Evolutionary conservation across 2,888 invertebrate species (phyloP), one percentile per base, ranked within the genome.

Genomic region (Perdita meconis): DNA sequence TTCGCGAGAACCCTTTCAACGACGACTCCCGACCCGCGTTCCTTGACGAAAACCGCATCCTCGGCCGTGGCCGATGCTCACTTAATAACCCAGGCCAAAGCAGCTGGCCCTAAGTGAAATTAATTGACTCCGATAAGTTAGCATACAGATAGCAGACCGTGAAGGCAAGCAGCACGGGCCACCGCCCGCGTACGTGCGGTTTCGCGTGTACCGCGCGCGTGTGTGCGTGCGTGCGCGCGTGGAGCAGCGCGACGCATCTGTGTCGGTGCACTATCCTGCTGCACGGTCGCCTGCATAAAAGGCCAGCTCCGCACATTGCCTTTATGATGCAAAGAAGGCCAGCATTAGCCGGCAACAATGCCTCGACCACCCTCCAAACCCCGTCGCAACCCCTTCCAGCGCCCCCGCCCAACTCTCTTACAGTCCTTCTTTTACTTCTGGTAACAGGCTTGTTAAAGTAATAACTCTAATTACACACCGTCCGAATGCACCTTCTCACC

Each of bases 381-480:
- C 47, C 19, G n/a, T 24, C n/a, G 3, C 44, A 51, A 6, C 38
- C 13, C 47, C 65, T 57, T 57, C 57, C 60, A 13, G 51, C 61
- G 55, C 68, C 66, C 53, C 70, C 76, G 60, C 80, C 66, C 47
- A n/a, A n/a, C 50, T 59, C 73, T 75, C 74, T 75, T 69, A 63
- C 60, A 53, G 64, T 42, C 67, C n/a, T 77, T 75, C 56, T 78
- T 82, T 72, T 50, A 73, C 77, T 78, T 71, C 81, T 77, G 82
- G 88, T 87, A 89, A 89, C 84, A 80, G 87, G 86, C 87, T 89
- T 81, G 89, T 89, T 89, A 89, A 86, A 87, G 83, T 89, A 89
- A 89, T 89, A 86, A 89, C 86, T 86, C 88, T 88, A 90, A 90
- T 90, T 90, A 86, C 85, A 84, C 84, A 81, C 79, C 79, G 80